phyloP scores from a whole-genome alignment of 2,113 vertebrate species.

The Campylorhamphus procurvoides region DNA sequence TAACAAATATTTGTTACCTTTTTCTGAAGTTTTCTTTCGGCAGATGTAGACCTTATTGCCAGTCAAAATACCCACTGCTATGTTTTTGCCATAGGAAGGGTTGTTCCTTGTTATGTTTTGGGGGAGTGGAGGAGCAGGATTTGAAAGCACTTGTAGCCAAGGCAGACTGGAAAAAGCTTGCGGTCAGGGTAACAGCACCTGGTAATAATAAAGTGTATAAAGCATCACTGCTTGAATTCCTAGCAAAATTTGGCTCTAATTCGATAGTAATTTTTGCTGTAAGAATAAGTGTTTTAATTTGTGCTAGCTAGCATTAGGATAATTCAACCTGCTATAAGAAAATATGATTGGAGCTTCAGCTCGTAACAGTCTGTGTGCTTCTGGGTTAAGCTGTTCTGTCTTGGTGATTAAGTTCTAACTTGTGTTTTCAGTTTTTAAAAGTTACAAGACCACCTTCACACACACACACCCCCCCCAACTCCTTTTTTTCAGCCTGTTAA shows the following conservation, averaged over 20 bases:
- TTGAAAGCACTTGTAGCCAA: not conserved
- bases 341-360: not conserved
- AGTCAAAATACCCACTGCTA: not conserved
- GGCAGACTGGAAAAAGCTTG: not conserved
- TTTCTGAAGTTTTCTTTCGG: not conserved
- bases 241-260: not conserved
- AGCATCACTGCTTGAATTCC: not conserved
- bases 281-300: not conserved
- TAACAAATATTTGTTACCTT: not conserved
- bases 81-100: not conserved
- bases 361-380: not conserved
- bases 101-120: not conserved
- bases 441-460: not conserved
- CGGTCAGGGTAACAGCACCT: not conserved
- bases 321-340: not conserved
- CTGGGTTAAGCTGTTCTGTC: not conserved
- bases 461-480: rapidly evolving
- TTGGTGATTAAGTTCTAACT: not conserved
- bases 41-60: not conserved
- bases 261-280: not conserved
- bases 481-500: not conserved
- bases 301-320: not conserved
- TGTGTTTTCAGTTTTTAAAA: not conserved
- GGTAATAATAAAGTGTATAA: not conserved
- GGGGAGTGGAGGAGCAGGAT: not conserved